Percentiles rank a stretch among this genome's conserved stretches.
These are phyloP conservation scores for Apeltes quadracus DNA, from an alignment of 2,113 vertebrate genomes.

Conservation along the genomic window DNA sequence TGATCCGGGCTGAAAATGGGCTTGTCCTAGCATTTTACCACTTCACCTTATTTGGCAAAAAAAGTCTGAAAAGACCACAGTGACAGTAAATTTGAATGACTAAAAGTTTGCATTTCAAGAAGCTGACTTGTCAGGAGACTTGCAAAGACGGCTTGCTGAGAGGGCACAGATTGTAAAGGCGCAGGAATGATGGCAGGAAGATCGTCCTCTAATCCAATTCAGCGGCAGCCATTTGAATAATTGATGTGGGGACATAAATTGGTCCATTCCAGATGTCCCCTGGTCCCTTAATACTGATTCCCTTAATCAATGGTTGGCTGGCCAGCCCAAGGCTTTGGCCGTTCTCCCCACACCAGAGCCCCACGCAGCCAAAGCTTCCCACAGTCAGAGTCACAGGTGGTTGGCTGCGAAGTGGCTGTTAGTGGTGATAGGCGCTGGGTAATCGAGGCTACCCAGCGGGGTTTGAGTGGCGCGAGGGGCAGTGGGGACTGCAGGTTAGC, in stretches of 20 bases:
- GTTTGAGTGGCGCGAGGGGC: conserved; percentile 26
- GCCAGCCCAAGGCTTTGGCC: conserved; percentile 56
- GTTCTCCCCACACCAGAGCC: conserved; percentile 28
- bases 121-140: conserved; percentile 35
- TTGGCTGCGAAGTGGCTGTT: conserved; percentile 75
- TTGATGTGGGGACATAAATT: conserved; percentile 77
- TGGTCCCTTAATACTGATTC: conserved; percentile 77
- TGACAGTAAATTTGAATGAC: conserved; percentile 11
- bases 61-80: conserved; percentile 8
- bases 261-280: conserved; percentile 77
- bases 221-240: conserved; percentile 73
- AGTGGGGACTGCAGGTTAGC: conserved; percentile 52
- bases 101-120: conserved; percentile 51
- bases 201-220: conserved; percentile 75
- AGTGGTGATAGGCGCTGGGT: conserved; percentile 68
- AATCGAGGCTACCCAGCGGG: conserved; percentile 66
- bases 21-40: conserved; percentile 6
- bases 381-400: conserved; percentile 74
- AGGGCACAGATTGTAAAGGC: conserved; percentile 63
- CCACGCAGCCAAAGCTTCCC: conserved; percentile 51
- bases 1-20: conserved; percentile 2
- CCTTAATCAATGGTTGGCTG: conserved; percentile 75
- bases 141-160: conserved; percentile 60
- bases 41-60: conserved; percentile 5
- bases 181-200: conserved; percentile 49